Evolutionary conservation across 35 echinoderm and acorn worm genomes (phyloP), one percentile per base, ranked within the genome.

Genomic region (Antedon bifida): DNA sequence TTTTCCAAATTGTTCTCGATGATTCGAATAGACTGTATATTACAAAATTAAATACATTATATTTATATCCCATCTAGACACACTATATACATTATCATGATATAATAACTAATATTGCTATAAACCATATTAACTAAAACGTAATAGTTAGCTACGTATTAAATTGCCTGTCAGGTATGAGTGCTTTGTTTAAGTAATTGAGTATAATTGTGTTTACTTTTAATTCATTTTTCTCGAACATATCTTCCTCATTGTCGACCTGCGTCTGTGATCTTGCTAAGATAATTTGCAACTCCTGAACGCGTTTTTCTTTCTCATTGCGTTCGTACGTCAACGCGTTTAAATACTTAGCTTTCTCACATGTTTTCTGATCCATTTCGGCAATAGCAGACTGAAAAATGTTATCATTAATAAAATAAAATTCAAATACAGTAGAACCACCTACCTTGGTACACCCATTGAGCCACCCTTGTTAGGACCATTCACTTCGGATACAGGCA

Each of bases 1-100:
- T 99, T 99, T 79, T 99, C 95, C 46, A 99, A 76, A 77, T 92
- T 92, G 78, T 99, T 99, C 75, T 99, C 95, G 23, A 99, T 88
- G 73, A 90, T 92, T 26, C 95, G 85, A 36, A 92, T 92, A 30
- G 90, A 87, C 95, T 99, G 75, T 74, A 79, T n/a, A 80, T 19
- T 34, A 45, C 55, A 73, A 83, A 87, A 5, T 16, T 5, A 35
- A 1, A 33, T 77, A 32, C n/a, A n/a, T n/a, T n/a, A n/a, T n/a
- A n/a, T n/a, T n/a, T n/a, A n/a, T n/a, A n/a, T n/a, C n/a, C n/a
- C n/a, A n/a, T n/a, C n/a, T n/a, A n/a, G n/a, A n/a, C n/a, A n/a
- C n/a, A n/a, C n/a, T n/a, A n/a, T n/a, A n/a, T n/a, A n/a, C n/a
- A n/a, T n/a, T n/a, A n/a, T n/a, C n/a, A n/a, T n/a, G n/a, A n/a